A percentile compares a stretch with the other conserved stretches of the same genome.
Conservation (phyloP, 2,888 invertebrate species). For the Priocnemis perturbator region DNA sequence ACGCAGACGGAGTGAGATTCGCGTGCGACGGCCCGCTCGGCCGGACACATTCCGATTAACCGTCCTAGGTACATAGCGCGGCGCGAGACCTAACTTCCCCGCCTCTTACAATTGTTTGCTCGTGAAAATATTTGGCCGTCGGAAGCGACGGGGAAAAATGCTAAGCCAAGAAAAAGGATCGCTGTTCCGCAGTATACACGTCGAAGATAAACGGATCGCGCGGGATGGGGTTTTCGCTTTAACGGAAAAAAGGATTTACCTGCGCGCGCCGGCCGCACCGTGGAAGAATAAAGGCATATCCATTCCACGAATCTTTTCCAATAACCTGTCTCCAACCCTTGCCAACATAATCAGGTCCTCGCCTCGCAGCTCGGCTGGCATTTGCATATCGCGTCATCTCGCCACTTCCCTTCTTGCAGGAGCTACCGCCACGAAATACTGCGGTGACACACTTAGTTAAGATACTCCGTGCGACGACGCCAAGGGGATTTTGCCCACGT, state of each 20-base stretch:
- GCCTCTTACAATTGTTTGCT: too few species aligned
- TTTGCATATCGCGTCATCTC: constrained; percentile 56
- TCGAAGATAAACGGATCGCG: not conserved
- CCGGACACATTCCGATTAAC: too few species aligned
- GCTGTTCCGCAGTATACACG: not conserved
- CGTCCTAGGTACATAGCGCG: too few species aligned
- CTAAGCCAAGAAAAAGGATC: not conserved
- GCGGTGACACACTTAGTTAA: constrained; percentile 28
- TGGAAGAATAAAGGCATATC: constrained; percentile 9
- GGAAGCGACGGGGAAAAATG: not conserved
- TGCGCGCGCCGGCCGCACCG: too few species aligned
- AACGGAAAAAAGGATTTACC: too few species aligned
- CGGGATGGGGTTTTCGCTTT: too few species aligned
- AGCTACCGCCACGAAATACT: constrained; percentile 21
- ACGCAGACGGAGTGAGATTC: not conserved
- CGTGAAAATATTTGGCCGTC: too few species aligned
- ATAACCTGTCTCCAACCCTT: constrained; percentile 38
- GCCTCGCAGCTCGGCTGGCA: constrained; percentile 27
- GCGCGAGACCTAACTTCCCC: too few species aligned
- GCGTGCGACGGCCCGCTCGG: too few species aligned
- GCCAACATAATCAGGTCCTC: constrained; percentile 47
- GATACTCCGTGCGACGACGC: constrained; percentile 19
- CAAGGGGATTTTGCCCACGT: constrained; percentile 15
- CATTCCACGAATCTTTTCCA: constrained; percentile 33
- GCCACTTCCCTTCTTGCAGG: constrained; percentile 21